Evolutionary conservation across 2,888 invertebrate genomes (phyloP), one percentile per base, ranked within the genome.

Genomic region (Pterobdella sp.): DNA sequence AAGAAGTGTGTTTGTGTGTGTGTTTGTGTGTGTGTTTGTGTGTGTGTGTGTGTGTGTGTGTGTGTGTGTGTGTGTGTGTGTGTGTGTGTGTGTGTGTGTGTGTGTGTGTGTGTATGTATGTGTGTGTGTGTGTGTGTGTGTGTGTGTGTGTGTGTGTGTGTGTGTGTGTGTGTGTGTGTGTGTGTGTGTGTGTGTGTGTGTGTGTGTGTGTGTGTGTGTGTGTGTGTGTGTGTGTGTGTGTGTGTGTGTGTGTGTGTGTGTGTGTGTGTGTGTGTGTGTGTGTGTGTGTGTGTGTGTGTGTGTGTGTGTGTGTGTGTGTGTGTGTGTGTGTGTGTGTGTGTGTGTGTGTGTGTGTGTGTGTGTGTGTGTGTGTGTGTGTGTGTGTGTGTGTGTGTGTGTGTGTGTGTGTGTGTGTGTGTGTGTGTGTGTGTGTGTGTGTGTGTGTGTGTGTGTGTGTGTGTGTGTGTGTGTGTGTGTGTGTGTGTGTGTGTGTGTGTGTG

Each of bases 401-500:
- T 42, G 42, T 42, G 42, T 42, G 42, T 42, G 42, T 42, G 42
- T 42, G 42, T 42, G 42, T 42, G 42, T 42, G 42, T 42, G 42
- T 42, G 42, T 42, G 42, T 42, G 42, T 42, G 42, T 42, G 42
- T 42, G 42, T 42, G 42, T 42, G 42, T 42, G 42, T 42, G 42
- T 42, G 42, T 42, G 42, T 67, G 68, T 67, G 68, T 67, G 1
- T 32, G 32, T 67, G 31, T 63, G 26, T 63, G 63, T 63, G 26
- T 63, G 63, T 63, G 63, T 31, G 31, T 63, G 31, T 63, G 31
- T 63, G 63, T 63, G 35, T 34, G 35, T 67, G 67, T 32, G 31
- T 67, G 67, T 32, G 31, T 67, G 60, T 71, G 37, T 71, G 63
- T 71, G 37, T 71, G 71, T 71, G 37, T 71, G 63, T 71, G 37